Base-by-base conservation (phyloP, 37 sponge, comb jelly and placozoan species). In the Spongilla lacustris region DNA sequence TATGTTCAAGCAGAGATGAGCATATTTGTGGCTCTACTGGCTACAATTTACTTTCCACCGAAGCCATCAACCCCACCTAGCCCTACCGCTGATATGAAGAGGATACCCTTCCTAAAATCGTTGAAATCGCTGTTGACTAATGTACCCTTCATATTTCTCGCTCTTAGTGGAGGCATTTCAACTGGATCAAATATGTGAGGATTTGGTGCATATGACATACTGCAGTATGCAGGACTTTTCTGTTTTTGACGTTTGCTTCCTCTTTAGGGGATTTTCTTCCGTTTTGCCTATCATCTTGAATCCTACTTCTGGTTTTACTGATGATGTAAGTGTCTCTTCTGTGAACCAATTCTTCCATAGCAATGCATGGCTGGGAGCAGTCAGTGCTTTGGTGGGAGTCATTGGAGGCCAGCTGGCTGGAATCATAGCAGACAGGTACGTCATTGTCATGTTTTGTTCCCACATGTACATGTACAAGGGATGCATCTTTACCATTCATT, bases 1-100 rank as follows among this genome's bases (percentile, higher is more conserved):
- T 71, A 66, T 34, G 68, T 80, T 33, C 81, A 80, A 66, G 81
- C 82, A 29, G 82, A 81, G 33, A 71, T 87, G 66, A 77, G 66
- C 36, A 23, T 80, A 2, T 80, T 81, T 74, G 67, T 81, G 21
- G 88, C 88, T 23, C 23, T 81, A 30, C 67, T 80, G 21, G 80
- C 76, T 33, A 81, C 81, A 23, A 74, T 87, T 31, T 87, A 87
- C 72, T 87, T 87, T 29, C 88, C 88, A 23, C 46, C 74, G 21
- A 58, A 31, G 21, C 88, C 88, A 0, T 76, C 88, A 14, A 87
- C 88, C 79, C 88, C 88, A 0, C 88, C 88, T 2, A 80, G 81
- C 50, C 46, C 36, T 27, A 81, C 88, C 1, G 81, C 88, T 24
- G 49, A 46, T 23, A 24, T 22, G 31, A 76, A 87, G 31, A 38